A percentile compares a stretch with the other conserved stretches of the same genome.
Evolutionary conservation across 2,113 vertebrate genomes (phyloP).

Genomic region (Siphamia tubifer): DNA sequence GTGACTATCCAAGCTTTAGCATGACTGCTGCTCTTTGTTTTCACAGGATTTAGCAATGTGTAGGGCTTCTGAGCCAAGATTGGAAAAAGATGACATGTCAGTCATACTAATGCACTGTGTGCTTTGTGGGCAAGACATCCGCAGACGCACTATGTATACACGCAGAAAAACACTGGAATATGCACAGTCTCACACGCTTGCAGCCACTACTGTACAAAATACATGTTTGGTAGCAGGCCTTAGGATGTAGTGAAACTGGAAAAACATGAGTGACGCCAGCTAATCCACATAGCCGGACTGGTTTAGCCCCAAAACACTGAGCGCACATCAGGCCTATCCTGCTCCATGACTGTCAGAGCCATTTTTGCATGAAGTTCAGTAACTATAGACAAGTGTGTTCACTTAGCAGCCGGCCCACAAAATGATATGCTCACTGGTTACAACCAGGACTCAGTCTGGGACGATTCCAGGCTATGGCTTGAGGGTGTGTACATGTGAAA

Average conservation of each 20-base stretch:
- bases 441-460: not conserved
- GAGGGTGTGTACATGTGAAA: conserved; percentile 38
- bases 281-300: conserved; percentile 63
- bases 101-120: not conserved
- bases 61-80: not conserved
- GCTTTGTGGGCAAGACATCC: conserved; percentile 9
- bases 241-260: conserved; percentile 65
- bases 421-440: conserved; percentile 23
- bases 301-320: conserved; percentile 53
- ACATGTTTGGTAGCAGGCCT: conserved; percentile 9
- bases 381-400: conserved; percentile 43
- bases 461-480: not conserved
- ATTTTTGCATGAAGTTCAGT: conserved; percentile 42
- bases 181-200: not conserved
- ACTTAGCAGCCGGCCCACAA: conserved; percentile 37
- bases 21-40: conserved; percentile 53
- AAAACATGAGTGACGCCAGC: conserved; percentile 63
- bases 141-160: not conserved
- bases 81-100: conserved; percentile 31
- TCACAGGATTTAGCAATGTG: conserved; percentile 42
- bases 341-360: conserved; percentile 5
- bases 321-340: conserved; percentile 23
- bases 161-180: not conserved
- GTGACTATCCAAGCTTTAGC: conserved; percentile 4
- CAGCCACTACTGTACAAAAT: not conserved